Evolutionary conservation across 2,113 vertebrate genomes (phyloP).

Genomic region (Neofelis nebulosa): DNA sequence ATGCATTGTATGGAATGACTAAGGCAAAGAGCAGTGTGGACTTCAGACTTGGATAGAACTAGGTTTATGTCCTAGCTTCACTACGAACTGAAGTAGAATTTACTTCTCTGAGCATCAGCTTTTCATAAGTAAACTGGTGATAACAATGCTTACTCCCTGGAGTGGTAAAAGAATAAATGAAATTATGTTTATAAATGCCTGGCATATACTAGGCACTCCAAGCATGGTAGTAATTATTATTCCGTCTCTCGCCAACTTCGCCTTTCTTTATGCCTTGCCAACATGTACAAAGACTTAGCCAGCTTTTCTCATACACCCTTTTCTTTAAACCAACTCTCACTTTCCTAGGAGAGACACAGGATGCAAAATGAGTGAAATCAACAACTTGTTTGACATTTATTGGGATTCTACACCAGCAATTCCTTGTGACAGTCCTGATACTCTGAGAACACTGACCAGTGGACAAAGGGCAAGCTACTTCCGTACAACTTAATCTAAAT

Average conservation of each 20-base stretch:
- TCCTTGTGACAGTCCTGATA: neutral
- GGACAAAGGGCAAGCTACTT: neutral
- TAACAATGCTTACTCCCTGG: conserved; percentile 11
- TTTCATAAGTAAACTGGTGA: conserved; percentile 32
- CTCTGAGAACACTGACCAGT: neutral
- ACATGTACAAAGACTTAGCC: conserved; percentile 39
- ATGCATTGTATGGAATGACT: neutral
- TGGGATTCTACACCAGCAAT: conserved; percentile 5
- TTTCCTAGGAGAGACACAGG: conserved; percentile 3
- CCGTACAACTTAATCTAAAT: neutral
- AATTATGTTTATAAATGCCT: conserved; percentile 65
- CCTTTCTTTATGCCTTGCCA: conserved; percentile 68
- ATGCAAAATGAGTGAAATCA: conserved; percentile 26
- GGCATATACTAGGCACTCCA: conserved; percentile 26
- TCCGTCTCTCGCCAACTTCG: conserved; percentile 10
- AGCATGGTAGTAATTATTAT: conserved; percentile 61
- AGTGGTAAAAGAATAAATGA: conserved; percentile 47
- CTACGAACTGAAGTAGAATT: conserved; percentile 1
- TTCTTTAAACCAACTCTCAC: conserved; percentile 33
- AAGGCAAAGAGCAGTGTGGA: neutral
- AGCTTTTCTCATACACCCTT: conserved; percentile 32
- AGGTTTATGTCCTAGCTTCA: neutral
- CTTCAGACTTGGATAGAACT: neutral
- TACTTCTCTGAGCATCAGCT: conserved; percentile 24
- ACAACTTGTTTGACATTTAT: conserved; percentile 34